These are phyloP conservation scores for Pelagia noctiluca DNA, from an alignment of 30 jellyfish, hydroid and myxozoan species.

Conservation along the genomic window DNA sequence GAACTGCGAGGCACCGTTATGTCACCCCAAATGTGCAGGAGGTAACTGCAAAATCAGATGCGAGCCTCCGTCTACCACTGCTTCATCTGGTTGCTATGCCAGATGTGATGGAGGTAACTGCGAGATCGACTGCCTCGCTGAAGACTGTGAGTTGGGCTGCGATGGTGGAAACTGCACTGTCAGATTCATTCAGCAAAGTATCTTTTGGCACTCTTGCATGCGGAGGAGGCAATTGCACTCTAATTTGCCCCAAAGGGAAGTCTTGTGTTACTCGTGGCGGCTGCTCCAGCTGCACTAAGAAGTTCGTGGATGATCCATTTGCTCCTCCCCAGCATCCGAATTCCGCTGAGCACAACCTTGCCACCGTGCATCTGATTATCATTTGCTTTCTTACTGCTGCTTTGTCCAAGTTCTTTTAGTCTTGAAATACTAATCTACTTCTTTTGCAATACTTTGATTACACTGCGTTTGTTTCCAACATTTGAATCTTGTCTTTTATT, in stretches of 20 bases:
- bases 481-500: background rate
- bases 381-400: background rate
- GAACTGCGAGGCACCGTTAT: constrained; percentile 12
- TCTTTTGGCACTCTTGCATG: background rate
- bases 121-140: constrained; percentile 1
- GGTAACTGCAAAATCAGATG: constrained; percentile 28
- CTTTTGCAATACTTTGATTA: background rate
- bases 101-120: constrained; percentile 31
- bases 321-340: background rate
- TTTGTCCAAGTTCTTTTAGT: background rate
- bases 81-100: constrained; percentile 42
- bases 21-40: constrained; percentile 12
- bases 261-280: background rate
- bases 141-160: background rate
- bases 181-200: constrained; percentile 21
- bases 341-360: background rate
- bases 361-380: background rate
- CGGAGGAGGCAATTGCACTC: background rate
- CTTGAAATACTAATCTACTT: no score
- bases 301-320: constrained; percentile 40
- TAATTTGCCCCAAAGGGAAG: constrained; percentile 31
- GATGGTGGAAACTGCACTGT: constrained; percentile 22
- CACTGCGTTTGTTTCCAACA: background rate
- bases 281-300: constrained; percentile 19
- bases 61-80: background rate